Conservation (phyloP, 1,140 invertebrate species). For the Hirudo medicinalis region DNA sequence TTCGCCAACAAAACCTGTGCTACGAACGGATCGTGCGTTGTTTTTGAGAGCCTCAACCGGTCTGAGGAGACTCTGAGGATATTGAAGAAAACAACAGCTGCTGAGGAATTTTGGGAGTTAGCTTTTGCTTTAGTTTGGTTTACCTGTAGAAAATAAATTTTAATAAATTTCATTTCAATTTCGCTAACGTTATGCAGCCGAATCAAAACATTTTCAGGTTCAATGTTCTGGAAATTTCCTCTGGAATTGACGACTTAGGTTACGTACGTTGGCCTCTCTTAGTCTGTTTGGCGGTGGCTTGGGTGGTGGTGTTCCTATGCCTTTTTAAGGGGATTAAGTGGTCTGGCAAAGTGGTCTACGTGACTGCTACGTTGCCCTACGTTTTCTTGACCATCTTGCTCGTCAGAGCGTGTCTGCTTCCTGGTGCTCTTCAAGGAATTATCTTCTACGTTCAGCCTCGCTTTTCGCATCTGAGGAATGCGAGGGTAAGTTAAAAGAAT, state of each 20-base stretch:
- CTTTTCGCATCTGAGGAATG: constrained; percentile 14
- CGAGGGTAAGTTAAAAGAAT: constrained; percentile 12
- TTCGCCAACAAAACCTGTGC: too few relatives aligned
- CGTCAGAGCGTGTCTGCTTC: constrained; percentile 67
- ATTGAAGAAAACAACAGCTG: constrained; percentile 10
- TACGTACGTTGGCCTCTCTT: constrained; percentile 30
- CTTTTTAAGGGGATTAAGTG: constrained; percentile 40
- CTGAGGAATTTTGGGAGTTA: constrained; percentile 17
- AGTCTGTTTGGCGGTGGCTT: constrained; percentile 30
- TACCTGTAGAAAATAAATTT: too few relatives aligned
- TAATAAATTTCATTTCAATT: too few relatives aligned
- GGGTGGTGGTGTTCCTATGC: constrained; percentile 31
- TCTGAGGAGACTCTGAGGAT: not conserved
- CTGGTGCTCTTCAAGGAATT: constrained; percentile 60
- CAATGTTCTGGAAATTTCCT: constrained; percentile 20
- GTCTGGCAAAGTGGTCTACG: constrained; percentile 47
- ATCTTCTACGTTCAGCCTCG: constrained; percentile 58
- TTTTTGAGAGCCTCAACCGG: too few relatives aligned
- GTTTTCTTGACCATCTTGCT: constrained; percentile 73
- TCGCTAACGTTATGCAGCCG: too few relatives aligned
- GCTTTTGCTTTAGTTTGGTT: not conserved
- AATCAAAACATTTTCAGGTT: constrained; percentile 9
- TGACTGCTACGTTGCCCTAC: constrained; percentile 81
- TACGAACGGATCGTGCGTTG: too few relatives aligned
- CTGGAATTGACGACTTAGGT: constrained; percentile 27